Evolutionary conservation across 2,888 invertebrate genomes (phyloP).

Genomic region (Dromius quadrimaculatus): DNA sequence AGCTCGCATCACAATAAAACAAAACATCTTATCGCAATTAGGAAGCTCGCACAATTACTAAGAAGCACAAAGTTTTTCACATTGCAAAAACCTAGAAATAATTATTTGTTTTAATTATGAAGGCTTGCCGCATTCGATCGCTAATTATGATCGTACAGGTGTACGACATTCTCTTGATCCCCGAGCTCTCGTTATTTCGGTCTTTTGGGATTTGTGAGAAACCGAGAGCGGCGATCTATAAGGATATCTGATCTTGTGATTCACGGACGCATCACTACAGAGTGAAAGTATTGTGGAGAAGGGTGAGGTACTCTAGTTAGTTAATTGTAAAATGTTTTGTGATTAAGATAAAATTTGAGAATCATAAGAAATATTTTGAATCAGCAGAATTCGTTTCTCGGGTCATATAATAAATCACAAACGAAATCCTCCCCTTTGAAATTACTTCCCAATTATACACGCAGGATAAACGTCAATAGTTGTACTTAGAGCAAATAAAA

Average conservation of each 20-base stretch:
- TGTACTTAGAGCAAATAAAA: neutral
- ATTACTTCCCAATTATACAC: neutral
- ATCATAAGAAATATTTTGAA: too few species aligned
- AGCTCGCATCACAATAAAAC: slow-evolving; percentile 14
- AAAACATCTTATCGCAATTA: slow-evolving; percentile 35
- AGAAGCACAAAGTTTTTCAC: slow-evolving; percentile 30
- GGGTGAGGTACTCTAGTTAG: too few species aligned
- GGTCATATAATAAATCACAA: too few species aligned
- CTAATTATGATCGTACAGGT: slow-evolving; percentile 40
- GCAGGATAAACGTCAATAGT: neutral
- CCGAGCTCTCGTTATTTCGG: slow-evolving; percentile 9
- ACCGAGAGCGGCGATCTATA: slow-evolving; percentile 26
- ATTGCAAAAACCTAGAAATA: slow-evolving; percentile 31
- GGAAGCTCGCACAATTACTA: slow-evolving; percentile 37
- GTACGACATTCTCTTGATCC: slow-evolving; percentile 36
- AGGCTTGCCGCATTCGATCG: slow-evolving; percentile 17
- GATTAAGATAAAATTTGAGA: too few species aligned
- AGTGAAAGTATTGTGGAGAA: slow-evolving; percentile 30
- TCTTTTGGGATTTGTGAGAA: slow-evolving; percentile 36
- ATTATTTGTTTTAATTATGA: slow-evolving; percentile 45
- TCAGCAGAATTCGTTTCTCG: too few species aligned
- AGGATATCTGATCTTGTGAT: slow-evolving; percentile 12
- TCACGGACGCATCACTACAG: neutral
- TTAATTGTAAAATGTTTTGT: too few species aligned
- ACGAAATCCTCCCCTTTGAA: neutral